These are phyloP conservation scores for Athene noctua DNA, from an alignment of 2,113 vertebrate genomes.

Conservation along the genomic window DNA sequence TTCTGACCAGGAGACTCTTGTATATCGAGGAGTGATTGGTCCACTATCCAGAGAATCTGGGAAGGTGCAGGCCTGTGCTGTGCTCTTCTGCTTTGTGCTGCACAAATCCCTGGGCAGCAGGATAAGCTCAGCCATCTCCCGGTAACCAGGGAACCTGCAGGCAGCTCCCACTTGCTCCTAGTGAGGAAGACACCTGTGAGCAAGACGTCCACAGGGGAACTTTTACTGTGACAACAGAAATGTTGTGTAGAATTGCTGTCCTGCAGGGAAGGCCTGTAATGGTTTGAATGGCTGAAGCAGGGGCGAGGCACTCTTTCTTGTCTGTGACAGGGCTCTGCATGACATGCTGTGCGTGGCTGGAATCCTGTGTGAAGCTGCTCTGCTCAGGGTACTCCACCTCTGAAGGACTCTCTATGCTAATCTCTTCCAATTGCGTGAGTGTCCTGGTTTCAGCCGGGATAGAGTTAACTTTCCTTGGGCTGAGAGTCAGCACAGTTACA, in stretches of 20 bases:
- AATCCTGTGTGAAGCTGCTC: not conserved
- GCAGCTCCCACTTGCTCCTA: not conserved
- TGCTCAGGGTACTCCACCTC: not conserved
- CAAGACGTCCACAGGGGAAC: not conserved
- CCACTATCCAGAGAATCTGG: too few species aligned
- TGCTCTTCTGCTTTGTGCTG: not conserved
- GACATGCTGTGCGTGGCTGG: not conserved
- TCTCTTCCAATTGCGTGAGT: not conserved
- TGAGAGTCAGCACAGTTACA: too few species aligned
- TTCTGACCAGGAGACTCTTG: not conserved
- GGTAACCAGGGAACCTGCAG: not conserved
- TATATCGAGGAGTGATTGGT: not conserved
- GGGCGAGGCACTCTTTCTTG: not conserved
- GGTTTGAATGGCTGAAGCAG: not conserved
- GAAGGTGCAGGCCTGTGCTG: not conserved
- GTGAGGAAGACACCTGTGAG: rapidly evolving
- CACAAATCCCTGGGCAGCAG: not conserved
- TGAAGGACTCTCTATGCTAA: not conserved
- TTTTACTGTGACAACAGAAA: not conserved
- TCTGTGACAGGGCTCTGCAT: not conserved
- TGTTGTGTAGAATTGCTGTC: not conserved
- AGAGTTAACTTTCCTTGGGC: too few species aligned
- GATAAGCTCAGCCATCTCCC: not conserved
- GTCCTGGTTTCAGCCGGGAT: too few species aligned
- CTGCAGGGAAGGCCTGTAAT: not conserved